Evolutionary conservation across 2,888 invertebrate species (phyloP).

Genomic region (Oscheius sp.): DNA sequence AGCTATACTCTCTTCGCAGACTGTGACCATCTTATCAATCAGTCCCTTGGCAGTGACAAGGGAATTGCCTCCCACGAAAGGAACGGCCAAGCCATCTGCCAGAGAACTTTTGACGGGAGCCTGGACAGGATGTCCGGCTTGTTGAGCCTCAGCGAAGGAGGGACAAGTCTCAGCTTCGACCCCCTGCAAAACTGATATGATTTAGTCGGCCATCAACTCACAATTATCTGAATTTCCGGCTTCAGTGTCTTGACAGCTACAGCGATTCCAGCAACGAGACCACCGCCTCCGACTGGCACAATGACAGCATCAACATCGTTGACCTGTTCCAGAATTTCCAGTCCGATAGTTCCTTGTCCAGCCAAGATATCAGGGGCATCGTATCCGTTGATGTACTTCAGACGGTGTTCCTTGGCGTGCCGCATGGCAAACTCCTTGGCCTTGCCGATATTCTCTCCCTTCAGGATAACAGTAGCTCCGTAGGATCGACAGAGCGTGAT

Average conservation of each 20-base stretch:
- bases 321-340: conserved; percentile 88
- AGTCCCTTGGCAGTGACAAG: conserved; percentile 82
- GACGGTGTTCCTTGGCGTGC: conserved; percentile 81
- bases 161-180: conserved; percentile 92
- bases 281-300: conserved; percentile 93
- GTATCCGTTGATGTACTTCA: conserved; percentile 90
- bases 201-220: conserved; percentile 77
- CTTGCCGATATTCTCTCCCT: conserved; percentile 72
- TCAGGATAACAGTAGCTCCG: conserved; percentile 86
- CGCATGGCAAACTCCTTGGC: conserved; percentile 84
- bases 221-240: conserved; percentile 87
- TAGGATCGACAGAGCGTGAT: conserved; percentile 87
- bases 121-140: conserved; percentile 81
- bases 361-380: conserved; percentile 95
- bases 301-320: conserved; percentile 87
- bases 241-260: conserved; percentile 88
- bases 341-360: conserved; percentile 91
- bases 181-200: conserved; percentile 77
- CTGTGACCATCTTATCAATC: conserved; percentile 78
- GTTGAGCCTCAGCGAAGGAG: conserved; percentile 84
- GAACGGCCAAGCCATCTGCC: conserved; percentile 90
- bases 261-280: conserved; percentile 89
- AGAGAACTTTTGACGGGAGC: conserved; percentile 83
- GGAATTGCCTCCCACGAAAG: conserved; percentile 88
- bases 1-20: conserved; percentile 76